Evolutionary conservation across 64 coral and sea anemone genomes (phyloP).

Genomic region (Montipora sp.): DNA sequence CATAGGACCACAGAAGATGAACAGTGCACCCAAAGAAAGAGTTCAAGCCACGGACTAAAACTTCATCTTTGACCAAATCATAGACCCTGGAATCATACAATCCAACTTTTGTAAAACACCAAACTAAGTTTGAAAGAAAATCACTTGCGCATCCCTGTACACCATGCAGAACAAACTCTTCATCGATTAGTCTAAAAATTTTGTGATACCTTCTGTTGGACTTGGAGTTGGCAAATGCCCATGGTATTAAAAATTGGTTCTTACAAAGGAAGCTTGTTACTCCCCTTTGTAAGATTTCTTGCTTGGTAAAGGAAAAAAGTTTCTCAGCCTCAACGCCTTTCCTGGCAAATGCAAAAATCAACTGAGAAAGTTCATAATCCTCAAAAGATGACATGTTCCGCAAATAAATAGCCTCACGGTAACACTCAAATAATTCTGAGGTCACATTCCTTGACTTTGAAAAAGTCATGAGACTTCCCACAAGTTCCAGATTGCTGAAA

Average conservation of each 20-base stretch:
- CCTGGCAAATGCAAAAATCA: slow-evolving; percentile 2
- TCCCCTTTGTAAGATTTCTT: background rate
- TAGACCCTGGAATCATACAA: background rate
- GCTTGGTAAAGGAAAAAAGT: background rate
- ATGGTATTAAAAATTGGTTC: background rate
- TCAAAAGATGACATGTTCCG: background rate
- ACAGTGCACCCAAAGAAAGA: background rate
- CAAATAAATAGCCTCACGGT: background rate
- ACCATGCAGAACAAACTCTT: background rate
- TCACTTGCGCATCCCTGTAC: background rate
- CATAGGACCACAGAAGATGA: slow-evolving; percentile 3
- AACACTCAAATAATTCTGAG: background rate
- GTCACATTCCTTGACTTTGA: background rate
- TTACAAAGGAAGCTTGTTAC: background rate
- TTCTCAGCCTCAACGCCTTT: slow-evolving; percentile 12
- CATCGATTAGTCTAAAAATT: background rate
- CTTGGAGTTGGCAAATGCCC: slow-evolving; percentile 20
- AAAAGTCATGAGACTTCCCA: background rate
- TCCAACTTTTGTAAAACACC: slow-evolving; percentile 17
- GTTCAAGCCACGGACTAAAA: background rate
- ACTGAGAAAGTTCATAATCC: background rate
- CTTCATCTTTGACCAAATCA: background rate
- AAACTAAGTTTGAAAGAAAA: background rate
- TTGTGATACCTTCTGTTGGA: background rate
- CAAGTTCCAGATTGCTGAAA: background rate